Base-by-base conservation (phyloP, 2,888 invertebrate genomes). In the Achlya flavicornis region DNA sequence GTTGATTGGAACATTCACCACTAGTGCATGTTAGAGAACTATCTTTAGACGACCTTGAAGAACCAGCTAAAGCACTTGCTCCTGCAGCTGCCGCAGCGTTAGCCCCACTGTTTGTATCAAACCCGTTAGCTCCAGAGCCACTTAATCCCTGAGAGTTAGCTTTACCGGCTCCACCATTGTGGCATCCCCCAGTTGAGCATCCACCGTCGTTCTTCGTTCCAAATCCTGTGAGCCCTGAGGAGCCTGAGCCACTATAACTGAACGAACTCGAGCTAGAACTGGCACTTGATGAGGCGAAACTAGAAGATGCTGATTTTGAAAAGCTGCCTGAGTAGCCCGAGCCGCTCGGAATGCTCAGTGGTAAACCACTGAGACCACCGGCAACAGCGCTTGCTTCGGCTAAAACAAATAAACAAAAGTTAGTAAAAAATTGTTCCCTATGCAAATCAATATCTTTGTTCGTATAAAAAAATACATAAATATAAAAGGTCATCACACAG, bases 301-400 rank as follows among this genome's bases (percentile, higher is more conserved):
- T 93, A 26, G 92, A 87, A 14, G 94, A 81, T 41, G 90, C 87
- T 0, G 93, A 86, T 73, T 92, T 86, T 41, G 94, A 83, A 81
- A 89, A 87, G 81, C 92, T 90, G 83, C 95, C 89, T 69, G 92
- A 85, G 87, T 80, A 88, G 75, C 88, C 91, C 6, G 76, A 70
- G 38, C 84, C 85, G 64, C 76, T 78, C 4, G 89, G 84, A 62
- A 84, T 75, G 62, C 78, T 75, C 7, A 84, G 64, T n/a, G 90
- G 88, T 38, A 85, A 62, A 43, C 69, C 78, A 33, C 80, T 81
- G 32, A 75, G 61, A 5, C 80, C 84, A 61, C 79, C 80, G 5
- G 85, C 81, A 3, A 87, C 86, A 19, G 90, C 88, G 67, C 76
- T 78, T 61, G 89, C 84, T 61, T 82, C 85, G 66, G 91, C 92